Conservation (phyloP, 2,888 invertebrate genomes). For the Biston stratarius region DNA sequence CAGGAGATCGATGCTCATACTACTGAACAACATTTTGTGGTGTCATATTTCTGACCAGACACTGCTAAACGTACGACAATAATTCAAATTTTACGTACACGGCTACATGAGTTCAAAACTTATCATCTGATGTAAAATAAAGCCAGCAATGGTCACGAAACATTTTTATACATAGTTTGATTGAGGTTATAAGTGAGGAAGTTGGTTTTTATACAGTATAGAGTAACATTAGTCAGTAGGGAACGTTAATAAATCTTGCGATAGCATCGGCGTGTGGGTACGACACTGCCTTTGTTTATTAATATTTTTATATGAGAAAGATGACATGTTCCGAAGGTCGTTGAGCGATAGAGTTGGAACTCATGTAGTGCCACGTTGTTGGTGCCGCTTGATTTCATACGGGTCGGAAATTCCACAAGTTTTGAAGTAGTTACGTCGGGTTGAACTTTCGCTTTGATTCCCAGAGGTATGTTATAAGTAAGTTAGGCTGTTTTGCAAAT, state of each 20-base stretch:
- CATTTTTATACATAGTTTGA: not conserved
- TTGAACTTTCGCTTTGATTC: conserved; percentile 23
- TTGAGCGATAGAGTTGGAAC: conserved; percentile 20
- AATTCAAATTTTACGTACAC: conserved; percentile 15
- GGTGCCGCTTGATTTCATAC: not conserved
- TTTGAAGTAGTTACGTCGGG: conserved; percentile 15
- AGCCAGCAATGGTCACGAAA: conserved; percentile 26
- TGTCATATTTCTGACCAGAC: conserved; percentile 43
- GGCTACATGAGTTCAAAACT: conserved; percentile 6
- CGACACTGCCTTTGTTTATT: conserved; percentile 54
- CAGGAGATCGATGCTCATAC: conserved; percentile 44
- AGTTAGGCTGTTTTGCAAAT: conserved; percentile 11
- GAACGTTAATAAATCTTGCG: conserved; percentile 58
- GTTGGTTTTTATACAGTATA: conserved; percentile 33
- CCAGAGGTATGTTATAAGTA: not conserved
- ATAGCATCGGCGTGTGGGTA: conserved; percentile 58
- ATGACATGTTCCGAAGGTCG: conserved; percentile 51
- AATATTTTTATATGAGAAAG: conserved; percentile 57
- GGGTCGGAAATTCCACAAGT: conserved; percentile 20
- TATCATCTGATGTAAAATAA: not conserved
- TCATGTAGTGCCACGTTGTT: not conserved
- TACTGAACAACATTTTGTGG: conserved; percentile 42
- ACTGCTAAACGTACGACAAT: not conserved
- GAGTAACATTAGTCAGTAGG: conserved; percentile 58
- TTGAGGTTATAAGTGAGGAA: conserved; percentile 3